These are phyloP conservation scores for Drosophila greeni DNA, from an alignment of 2,888 invertebrate species.

Conservation along the genomic window DNA sequence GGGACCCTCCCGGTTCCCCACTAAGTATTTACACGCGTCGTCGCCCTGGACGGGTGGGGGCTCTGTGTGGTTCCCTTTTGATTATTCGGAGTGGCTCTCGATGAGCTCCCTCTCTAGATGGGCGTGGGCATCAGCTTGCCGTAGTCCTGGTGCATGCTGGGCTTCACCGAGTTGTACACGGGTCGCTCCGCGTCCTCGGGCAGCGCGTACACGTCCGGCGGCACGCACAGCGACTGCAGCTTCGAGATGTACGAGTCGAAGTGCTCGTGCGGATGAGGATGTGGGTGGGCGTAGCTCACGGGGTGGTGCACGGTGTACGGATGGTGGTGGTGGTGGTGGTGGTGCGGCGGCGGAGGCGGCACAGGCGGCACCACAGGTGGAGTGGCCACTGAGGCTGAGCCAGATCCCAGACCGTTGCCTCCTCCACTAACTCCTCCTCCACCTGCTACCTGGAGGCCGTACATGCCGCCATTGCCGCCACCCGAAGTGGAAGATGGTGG, in stretches of 20 bases:
- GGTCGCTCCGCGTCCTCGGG: constrained; percentile 89
- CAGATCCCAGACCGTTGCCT: neutral
- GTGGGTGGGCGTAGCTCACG: constrained; percentile 74
- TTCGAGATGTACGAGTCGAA: constrained; percentile 96
- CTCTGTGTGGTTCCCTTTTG: constrained; percentile 11
- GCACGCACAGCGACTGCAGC: constrained; percentile 92
- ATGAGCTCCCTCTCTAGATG: constrained; percentile 85
- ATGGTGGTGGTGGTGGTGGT: constrained; percentile 68
- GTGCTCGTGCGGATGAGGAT: constrained; percentile 91
- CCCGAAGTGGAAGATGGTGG: constrained; percentile 10
- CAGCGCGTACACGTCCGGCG: constrained; percentile 87
- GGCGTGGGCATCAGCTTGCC: constrained; percentile 90
- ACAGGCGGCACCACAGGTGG: constrained; percentile 69
- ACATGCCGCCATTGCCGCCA: constrained; percentile 40
- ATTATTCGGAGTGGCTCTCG: neutral
- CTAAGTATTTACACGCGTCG: constrained; percentile 17
- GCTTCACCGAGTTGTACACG: constrained; percentile 93
- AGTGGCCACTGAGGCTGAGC: constrained; percentile 57
- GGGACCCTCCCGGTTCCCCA: neutral
- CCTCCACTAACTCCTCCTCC: neutral
- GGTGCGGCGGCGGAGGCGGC: constrained; percentile 57
- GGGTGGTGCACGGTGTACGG: constrained; percentile 75
- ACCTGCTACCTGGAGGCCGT: constrained; percentile 10
- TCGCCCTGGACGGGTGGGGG: constrained; percentile 37
- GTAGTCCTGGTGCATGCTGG: constrained; percentile 91